Evolutionary conservation across 92 coral and sea anemone genomes (phyloP).

Genomic region (Desmophyllum pertusum): DNA sequence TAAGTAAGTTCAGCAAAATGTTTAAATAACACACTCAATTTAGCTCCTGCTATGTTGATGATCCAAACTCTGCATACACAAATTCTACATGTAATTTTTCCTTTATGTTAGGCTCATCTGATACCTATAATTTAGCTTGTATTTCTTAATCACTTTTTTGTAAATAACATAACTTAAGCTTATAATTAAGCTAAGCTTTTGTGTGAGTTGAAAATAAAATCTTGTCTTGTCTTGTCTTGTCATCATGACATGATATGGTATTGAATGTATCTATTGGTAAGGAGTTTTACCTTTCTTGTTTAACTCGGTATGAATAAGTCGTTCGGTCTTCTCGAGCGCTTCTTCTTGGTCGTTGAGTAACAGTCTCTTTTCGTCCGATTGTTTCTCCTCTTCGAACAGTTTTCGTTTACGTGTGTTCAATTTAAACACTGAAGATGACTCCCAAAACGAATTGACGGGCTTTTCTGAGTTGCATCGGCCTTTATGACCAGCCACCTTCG

Average conservation of each 20-base stretch:
- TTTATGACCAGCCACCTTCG: conserved; percentile 53
- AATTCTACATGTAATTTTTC: conserved; percentile 16
- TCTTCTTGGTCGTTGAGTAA: conserved; percentile 9
- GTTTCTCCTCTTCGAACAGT: conserved; percentile 45
- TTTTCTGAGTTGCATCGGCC: conserved; percentile 67
- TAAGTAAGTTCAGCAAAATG: too few species aligned
- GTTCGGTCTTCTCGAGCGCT: conserved; percentile 14
- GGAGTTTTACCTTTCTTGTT: conserved; percentile 44
- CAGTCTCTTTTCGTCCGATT: conserved; percentile 16
- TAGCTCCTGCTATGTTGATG: conserved; percentile 13
- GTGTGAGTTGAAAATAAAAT: conserved; percentile 22
- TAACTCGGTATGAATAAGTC: conserved; percentile 26
- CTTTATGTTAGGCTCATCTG: conserved; percentile 4
- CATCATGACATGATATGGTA: conserved; percentile 17
- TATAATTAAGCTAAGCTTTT: too few species aligned
- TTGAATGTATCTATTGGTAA: conserved; percentile 33
- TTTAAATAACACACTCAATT: conserved; percentile 11
- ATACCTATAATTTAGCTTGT: background rate
- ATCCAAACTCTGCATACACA: conserved; percentile 2
- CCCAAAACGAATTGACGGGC: conserved; percentile 55
- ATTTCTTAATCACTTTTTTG: background rate
- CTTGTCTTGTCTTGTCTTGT: background rate
- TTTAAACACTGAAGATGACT: conserved; percentile 48
- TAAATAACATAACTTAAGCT: background rate
- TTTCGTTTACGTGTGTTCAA: conserved; percentile 45